These are phyloP conservation scores for Cyclargus thomasi DNA, from an alignment of 1,140 invertebrate species.

Conservation along the genomic window DNA sequence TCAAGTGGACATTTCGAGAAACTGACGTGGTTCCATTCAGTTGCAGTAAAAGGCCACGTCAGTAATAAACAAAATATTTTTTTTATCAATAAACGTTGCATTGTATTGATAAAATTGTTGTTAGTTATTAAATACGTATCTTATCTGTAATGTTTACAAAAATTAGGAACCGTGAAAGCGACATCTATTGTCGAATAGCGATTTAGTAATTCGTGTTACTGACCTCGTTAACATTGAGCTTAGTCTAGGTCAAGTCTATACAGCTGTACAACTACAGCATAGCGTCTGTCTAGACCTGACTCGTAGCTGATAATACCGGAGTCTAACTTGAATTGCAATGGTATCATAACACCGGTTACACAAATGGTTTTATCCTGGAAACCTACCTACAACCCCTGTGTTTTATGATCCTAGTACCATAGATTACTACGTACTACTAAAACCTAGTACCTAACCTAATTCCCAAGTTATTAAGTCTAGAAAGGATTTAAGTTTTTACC, in stretches of 20 bases:
- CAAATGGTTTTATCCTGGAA: too few relatives aligned
- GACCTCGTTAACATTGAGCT: conserved; percentile 17
- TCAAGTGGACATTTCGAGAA: conserved; percentile 47
- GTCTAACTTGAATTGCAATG: not conserved
- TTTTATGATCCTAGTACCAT: too few relatives aligned
- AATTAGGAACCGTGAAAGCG: not conserved
- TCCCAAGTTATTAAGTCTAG: too few relatives aligned
- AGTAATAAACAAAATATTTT: conserved; percentile 10
- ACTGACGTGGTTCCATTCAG: conserved; percentile 27
- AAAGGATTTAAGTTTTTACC: too few relatives aligned
- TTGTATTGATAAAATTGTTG: conserved; percentile 6
- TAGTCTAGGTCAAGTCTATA: conserved; percentile 1
- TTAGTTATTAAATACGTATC: not conserved
- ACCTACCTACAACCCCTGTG: too few relatives aligned
- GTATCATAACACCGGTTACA: too few relatives aligned
- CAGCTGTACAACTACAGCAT: not conserved
- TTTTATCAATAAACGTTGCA: not conserved
- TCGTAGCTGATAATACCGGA: not conserved
- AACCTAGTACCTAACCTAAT: too few relatives aligned
- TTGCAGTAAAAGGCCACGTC: conserved; percentile 10
- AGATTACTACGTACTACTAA: too few relatives aligned
- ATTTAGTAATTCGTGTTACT: conserved; percentile 19
- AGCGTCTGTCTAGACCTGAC: not conserved
- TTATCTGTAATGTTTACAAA: conserved; percentile 1
- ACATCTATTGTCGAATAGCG: conserved; percentile 27